Base-by-base conservation (phyloP, 2,888 invertebrate genomes). In the Nephrotoma appendiculata region DNA sequence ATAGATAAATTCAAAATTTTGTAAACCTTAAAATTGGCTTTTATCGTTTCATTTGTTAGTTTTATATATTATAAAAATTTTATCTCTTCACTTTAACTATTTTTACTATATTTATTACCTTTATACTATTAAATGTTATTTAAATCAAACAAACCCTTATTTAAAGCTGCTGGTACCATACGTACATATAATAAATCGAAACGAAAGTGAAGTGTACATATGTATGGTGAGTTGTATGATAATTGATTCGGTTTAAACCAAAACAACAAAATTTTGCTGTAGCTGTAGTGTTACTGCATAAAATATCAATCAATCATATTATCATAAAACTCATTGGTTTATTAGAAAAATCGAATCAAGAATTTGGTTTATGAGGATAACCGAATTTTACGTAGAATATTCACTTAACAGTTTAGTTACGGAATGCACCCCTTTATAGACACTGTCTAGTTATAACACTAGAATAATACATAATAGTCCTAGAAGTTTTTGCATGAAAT, bases 161-260 rank as follows among this genome's bases (percentile, higher is more conserved):
- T 71, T 71, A 71, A 71, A 71, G 71, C 71, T 71, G 71, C 71
- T 31, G 71, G 71, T 31, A 43, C 42, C 83, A 86, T 86, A 44
- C 41, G 48, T 86, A 43, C 43, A 42, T 71, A n/a, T 71, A 71
- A 71, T 88, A 89, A 88, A 89, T 87, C 88, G 86, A 88, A 89
- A 88, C 88, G 88, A 88, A 89, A 89, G 88, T 89, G 88, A 89
- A 89, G 87, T 88, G 87, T 86, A 57, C 57, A 52, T 85, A 85
- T 85, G 85, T 86, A 71, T 71, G 71, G 71, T 71, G 71, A 71
- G 71, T 71, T 71, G 71, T 71, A 71, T 71, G 71, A 71, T 71
- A 71, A 71, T 71, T 71, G 71, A 71, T 71, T 71, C 71, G 71
- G 71, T 71, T 31, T 6, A 52, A n/a, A 15, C 5, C n/a, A 52